A percentile compares a stretch with the other conserved stretches of the same genome.
Conservation (phyloP, 2,113 vertebrate genomes). For the Pterophyllum scalare region DNA sequence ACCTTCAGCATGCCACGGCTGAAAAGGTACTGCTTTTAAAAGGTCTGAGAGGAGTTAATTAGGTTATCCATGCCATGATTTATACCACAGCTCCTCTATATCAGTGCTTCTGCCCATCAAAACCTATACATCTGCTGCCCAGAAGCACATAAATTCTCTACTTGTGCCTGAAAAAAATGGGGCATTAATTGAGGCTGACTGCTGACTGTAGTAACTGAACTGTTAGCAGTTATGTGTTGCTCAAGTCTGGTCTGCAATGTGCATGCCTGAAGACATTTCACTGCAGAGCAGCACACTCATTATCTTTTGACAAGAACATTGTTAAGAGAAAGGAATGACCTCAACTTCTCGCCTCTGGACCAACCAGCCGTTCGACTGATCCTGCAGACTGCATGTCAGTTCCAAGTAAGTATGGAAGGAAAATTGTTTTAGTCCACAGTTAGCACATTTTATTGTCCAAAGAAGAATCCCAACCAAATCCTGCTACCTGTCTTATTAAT, state of each 20-base stretch:
- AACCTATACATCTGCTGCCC: constrained; percentile 43
- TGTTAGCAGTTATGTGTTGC: constrained; percentile 11
- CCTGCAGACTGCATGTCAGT: neutral
- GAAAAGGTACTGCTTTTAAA: constrained; percentile 3
- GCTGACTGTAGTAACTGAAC: constrained; percentile 10
- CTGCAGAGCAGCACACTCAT: constrained; percentile 33
- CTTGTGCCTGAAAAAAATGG: neutral
- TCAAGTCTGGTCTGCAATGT: constrained; percentile 21
- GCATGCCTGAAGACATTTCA: constrained; percentile 38
- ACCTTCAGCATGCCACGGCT: neutral
- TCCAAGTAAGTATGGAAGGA: neutral
- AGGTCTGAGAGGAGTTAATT: constrained; percentile 23
- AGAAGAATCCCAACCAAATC: neutral
- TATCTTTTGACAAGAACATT: constrained; percentile 43
- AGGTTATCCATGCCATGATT: constrained; percentile 16
- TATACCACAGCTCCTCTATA: constrained; percentile 25
- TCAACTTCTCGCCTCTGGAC: constrained; percentile 17
- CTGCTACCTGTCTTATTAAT: neutral
- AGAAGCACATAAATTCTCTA: neutral
- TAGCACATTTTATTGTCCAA: constrained; percentile 1
- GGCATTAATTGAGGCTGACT: constrained; percentile 35
- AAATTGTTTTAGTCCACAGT: neutral
- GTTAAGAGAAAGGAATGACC: constrained; percentile 42
- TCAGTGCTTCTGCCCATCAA: neutral
- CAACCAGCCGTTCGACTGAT: neutral